A percentile compares a stretch with the other conserved stretches of the same genome.
Evolutionary conservation across 1,140 invertebrate species (phyloP).

Genomic region (Patella vulgata): DNA sequence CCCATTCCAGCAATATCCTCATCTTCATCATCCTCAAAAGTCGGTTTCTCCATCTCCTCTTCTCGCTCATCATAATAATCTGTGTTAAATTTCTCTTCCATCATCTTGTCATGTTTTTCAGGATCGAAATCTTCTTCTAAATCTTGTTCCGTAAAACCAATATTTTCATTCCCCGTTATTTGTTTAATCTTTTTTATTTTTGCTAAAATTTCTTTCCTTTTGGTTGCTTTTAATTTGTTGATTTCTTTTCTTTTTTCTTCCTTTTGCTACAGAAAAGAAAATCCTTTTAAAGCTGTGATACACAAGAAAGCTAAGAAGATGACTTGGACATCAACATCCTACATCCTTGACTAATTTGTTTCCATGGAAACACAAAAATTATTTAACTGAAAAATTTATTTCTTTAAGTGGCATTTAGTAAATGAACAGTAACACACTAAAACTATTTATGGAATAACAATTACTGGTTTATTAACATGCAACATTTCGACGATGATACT

Average conservation of each 20-base stretch:
- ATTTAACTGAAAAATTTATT: too few species aligned
- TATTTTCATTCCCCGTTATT: conserved; percentile 81
- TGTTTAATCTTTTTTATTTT: conserved; percentile 88
- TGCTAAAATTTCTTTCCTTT: conserved; percentile 89
- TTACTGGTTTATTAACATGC: too few species aligned
- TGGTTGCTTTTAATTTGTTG: conserved; percentile 85
- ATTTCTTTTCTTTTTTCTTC: conserved; percentile 85
- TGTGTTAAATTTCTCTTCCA: conserved; percentile 87
- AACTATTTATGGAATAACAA: too few species aligned
- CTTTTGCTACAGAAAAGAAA: conserved; percentile 81
- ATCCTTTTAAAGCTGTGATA: too few species aligned
- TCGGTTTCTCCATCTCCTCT: conserved; percentile 78
- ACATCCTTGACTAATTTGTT: too few species aligned
- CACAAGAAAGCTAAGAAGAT: too few species aligned
- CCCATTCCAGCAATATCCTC: too few species aligned
- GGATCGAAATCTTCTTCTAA: conserved; percentile 94
- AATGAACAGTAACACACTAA: too few species aligned
- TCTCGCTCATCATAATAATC: conserved; percentile 79
- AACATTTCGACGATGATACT: too few species aligned
- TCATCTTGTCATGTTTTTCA: conserved; percentile 84
- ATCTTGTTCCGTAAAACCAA: conserved; percentile 73
- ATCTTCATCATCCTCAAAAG: conserved; percentile 83
- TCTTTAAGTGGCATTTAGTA: too few species aligned
- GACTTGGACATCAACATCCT: too few species aligned
- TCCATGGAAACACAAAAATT: too few species aligned